Evolutionary conservation across 1,140 invertebrate genomes (phyloP), one percentile per base, ranked within the genome.

Genomic region (Drosophila gunungcola): DNA sequence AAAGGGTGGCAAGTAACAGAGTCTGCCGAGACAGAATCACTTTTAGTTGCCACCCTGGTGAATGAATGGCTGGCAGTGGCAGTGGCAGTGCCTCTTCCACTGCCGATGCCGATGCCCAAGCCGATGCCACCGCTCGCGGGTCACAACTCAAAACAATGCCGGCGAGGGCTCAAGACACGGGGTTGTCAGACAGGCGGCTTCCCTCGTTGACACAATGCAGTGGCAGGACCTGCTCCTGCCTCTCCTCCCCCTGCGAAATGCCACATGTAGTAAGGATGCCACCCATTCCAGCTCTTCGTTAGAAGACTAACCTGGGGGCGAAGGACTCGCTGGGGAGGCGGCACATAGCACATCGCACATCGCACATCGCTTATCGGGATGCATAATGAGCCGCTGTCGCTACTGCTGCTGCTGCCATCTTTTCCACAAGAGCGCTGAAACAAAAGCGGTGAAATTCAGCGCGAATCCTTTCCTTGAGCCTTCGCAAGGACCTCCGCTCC

Each of bases 391-490:
- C 84, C 84, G 80, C 80, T 21, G 16, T 21, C 16, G 16, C 16
- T 21, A 1, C 16, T 21, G 16, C 16, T 21, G 85, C 84, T 84
- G 80, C 80, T 78, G 85, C 84, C 80, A 73, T 84, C 84, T 84
- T 89, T 89, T 86, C 68, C 68, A 70, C 62, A 76, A 83, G 57
- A 77, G 84, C 64, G 60, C 65, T 64, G 77, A 89, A 78, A 89
- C 84, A 89, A 89, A 89, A 89, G 85, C 84, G 80, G 85, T 84
- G 84, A 89, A 88, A 89, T 89, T 84, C 84, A 89, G 84, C 84
- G 84, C 80, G 84, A 58, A 72, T 88, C 80, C 84, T 80, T 74
- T 88, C 80, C 84, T 80, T 67, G 42, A 76, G 74, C 70, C 70
- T 36, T n/a, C 55, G 29, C 29, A 32, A 32, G 29, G 29, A 32